These are phyloP conservation scores for Strigamia crassipes DNA, from an alignment of 2,888 invertebrate species.

Conservation along the genomic window DNA sequence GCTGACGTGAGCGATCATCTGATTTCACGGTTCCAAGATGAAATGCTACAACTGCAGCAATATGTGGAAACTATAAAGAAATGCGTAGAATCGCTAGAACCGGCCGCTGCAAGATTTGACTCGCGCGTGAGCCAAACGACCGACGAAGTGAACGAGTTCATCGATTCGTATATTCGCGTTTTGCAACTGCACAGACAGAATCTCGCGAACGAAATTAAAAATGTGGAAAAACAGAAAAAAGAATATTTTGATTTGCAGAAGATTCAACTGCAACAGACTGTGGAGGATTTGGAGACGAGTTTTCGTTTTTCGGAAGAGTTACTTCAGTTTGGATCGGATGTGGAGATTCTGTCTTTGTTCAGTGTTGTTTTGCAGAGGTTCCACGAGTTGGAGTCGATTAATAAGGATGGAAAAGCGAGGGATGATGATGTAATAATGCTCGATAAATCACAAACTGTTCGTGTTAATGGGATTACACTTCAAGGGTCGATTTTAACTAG, in stretches of 20 bases:
- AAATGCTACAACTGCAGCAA: background rate
- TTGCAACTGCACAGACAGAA: constrained; percentile 67
- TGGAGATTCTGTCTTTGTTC: constrained; percentile 42
- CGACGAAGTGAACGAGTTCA: constrained; percentile 70
- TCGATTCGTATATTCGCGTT: constrained; percentile 68
- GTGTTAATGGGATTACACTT: constrained; percentile 13
- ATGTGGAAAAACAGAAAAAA: constrained; percentile 33
- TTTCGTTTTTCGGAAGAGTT: constrained; percentile 27
- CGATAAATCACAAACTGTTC: background rate
- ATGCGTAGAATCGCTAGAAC: background rate
- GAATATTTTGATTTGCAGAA: constrained; percentile 20
- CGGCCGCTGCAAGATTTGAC: background rate
- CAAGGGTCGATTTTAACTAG: constrained; percentile 16
- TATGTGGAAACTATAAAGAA: constrained; percentile 18
- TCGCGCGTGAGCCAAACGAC: constrained; percentile 59
- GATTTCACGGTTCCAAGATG: background rate
- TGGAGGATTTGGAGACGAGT: constrained; percentile 45
- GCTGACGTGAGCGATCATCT: constrained; percentile 45
- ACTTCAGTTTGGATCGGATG: constrained; percentile 38
- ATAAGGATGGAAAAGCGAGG: background rate
- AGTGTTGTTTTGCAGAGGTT: constrained; percentile 44
- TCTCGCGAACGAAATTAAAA: constrained; percentile 61
- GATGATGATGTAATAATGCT: background rate
- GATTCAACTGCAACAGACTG: constrained; percentile 47
- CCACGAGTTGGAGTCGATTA: background rate